Conservation (phyloP, 2,113 vertebrate genomes). For the Lamprotornis superbus region DNA sequence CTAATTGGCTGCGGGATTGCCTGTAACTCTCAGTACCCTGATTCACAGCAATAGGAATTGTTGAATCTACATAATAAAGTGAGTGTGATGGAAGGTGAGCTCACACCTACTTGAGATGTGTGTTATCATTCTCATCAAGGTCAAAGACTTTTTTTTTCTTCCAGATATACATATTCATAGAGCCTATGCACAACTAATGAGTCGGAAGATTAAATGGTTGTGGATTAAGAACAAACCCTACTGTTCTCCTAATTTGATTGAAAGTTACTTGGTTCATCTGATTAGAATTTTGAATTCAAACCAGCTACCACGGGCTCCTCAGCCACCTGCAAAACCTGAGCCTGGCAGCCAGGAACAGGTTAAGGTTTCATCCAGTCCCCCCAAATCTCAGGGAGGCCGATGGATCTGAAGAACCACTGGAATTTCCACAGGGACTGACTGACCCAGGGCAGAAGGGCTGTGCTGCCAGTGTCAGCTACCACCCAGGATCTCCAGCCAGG, state of each 20-base stretch:
- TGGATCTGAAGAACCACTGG: background rate
- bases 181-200: conserved; percentile 66
- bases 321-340: background rate
- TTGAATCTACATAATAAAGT: conserved; percentile 68
- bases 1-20: conserved; percentile 61
- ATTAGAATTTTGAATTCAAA: conserved; percentile 71
- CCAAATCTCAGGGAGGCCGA: background rate
- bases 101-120: conserved; percentile 47
- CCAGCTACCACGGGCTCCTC: background rate
- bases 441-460: background rate
- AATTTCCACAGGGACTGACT: background rate
- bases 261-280: conserved; percentile 71
- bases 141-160: conserved; percentile 56
- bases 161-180: conserved; percentile 75
- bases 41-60: conserved; percentile 52
- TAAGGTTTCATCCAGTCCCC: background rate
- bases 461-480: background rate
- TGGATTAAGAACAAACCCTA: conserved; percentile 69
- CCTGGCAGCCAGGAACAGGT: background rate
- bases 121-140: conserved; percentile 70
- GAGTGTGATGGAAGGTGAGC: conserved; percentile 15
- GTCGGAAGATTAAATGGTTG: conserved; percentile 71
- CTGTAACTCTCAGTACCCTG: conserved; percentile 18
- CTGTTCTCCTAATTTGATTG: conserved; percentile 71
- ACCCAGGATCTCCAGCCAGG: background rate